Percentiles rank a stretch among this genome's conserved stretches.
phyloP scores from a whole-genome alignment of 2,888 invertebrate species.

The Sceliomorpha sp. region DNA sequence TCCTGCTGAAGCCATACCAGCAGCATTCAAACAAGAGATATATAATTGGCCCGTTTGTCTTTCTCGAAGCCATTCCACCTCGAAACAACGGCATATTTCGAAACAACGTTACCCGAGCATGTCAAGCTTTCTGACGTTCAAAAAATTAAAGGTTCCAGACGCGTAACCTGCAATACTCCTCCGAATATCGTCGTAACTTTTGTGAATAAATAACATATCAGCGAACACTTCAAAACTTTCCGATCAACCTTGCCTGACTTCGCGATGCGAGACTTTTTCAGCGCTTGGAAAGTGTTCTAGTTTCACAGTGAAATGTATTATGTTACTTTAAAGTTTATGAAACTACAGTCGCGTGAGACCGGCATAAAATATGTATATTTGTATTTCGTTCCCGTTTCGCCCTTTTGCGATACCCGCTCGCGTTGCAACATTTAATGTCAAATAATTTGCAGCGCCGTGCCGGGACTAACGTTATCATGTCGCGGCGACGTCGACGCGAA shows the following conservation, averaged over 20 bases:
- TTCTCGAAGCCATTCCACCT: too few relatives aligned
- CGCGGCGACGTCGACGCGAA: slow-evolving; percentile 32
- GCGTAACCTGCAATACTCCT: too few relatives aligned
- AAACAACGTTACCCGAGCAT: too few relatives aligned
- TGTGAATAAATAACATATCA: slow-evolving; percentile 36
- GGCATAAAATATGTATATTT: slow-evolving; percentile 39
- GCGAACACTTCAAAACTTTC: slow-evolving; percentile 26
- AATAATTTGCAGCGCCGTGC: slow-evolving; percentile 25
- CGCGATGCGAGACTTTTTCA: slow-evolving; percentile 14
- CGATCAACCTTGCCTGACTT: slow-evolving; percentile 10
- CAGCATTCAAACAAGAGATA: too few relatives aligned
- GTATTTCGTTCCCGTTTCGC: slow-evolving; percentile 9
- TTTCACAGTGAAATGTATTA: slow-evolving; percentile 18
- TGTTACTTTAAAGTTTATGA: slow-evolving; percentile 10
- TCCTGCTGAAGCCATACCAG: too few relatives aligned
- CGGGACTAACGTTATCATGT: slow-evolving; percentile 34
- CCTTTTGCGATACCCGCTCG: not conserved
- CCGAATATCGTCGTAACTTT: not conserved
- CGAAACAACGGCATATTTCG: too few relatives aligned
- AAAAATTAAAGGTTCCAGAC: too few relatives aligned
- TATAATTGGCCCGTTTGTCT: too few relatives aligned
- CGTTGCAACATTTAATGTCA: slow-evolving; percentile 31
- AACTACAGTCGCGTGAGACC: slow-evolving; percentile 11
- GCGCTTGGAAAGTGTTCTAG: not conserved
- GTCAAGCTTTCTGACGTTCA: too few relatives aligned